phyloP scores from a whole-genome alignment of 2,113 vertebrate genomes.

The Neolamprologus kungweensis region DNA sequence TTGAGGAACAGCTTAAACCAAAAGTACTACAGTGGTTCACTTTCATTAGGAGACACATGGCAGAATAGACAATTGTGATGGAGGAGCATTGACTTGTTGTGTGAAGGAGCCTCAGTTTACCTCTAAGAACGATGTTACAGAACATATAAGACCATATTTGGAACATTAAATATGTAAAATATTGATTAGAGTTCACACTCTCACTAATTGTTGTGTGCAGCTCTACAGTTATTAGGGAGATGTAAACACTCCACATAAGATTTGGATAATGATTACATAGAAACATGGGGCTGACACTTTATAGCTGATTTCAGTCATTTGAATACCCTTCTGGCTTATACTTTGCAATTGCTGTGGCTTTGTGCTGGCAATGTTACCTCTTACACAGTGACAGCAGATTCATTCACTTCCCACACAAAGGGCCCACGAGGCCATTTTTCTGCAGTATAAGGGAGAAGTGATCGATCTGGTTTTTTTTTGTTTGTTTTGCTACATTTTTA shows the following conservation, averaged over 20 bases:
- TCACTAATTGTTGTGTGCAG: background rate
- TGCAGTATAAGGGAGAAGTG: background rate
- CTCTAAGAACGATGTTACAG: background rate
- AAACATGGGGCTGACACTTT: background rate
- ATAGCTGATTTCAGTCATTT: background rate
- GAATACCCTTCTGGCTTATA: background rate
- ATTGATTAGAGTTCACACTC: background rate
- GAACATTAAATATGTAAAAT: background rate
- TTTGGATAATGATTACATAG: background rate
- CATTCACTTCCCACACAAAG: background rate
- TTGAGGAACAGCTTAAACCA: background rate
- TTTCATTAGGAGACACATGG: background rate
- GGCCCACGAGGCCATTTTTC: background rate
- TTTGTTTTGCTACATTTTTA: background rate
- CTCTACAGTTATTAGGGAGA: background rate
- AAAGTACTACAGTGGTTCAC: background rate
- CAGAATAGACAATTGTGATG: background rate
- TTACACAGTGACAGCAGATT: background rate
- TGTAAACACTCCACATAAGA: background rate
- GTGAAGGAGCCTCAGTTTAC: background rate
- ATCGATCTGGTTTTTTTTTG: background rate
- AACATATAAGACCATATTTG: background rate
- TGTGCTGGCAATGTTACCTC: background rate
- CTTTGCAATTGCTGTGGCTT: background rate
- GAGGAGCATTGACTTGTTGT: background rate